Evolutionary conservation across 2,888 invertebrate species (phyloP).

Genomic region (Nephrotoma appendiculata): DNA sequence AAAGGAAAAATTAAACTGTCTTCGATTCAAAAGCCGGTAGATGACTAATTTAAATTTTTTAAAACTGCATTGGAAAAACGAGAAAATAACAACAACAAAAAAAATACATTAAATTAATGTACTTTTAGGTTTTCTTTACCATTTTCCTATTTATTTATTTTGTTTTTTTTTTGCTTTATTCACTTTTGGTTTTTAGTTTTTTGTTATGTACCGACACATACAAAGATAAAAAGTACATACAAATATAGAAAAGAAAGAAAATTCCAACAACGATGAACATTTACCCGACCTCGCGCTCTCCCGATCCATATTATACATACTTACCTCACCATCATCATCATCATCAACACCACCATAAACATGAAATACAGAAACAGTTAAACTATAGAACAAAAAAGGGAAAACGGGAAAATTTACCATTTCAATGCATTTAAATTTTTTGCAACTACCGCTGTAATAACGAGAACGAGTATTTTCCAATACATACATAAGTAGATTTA

Average conservation of each 20-base stretch:
- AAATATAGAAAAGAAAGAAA: not conserved
- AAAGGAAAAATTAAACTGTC: not conserved
- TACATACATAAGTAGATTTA: not conserved
- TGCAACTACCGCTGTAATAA: not conserved
- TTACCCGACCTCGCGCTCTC: not conserved
- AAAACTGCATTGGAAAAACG: not conserved
- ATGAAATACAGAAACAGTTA: not conserved
- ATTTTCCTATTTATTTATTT: not conserved
- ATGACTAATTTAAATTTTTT: not conserved
- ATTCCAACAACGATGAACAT: not conserved
- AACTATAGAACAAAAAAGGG: not conserved
- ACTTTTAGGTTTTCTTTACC: not conserved
- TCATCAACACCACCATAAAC: not conserved
- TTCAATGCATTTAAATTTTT: not conserved
- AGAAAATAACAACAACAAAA: not conserved
- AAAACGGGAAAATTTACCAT: not conserved
- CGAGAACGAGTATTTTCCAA: not conserved
- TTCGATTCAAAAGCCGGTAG: conserved; percentile 1
- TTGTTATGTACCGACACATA: not conserved
- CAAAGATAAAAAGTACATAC: not conserved
- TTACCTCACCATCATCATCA: not conserved
- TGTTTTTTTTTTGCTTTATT: not conserved
- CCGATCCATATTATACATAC: not conserved
- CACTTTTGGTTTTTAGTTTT: not conserved
- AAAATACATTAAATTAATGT: not conserved